phyloP scores from a whole-genome alignment of 2,888 invertebrate genomes.

The Sympetrum striolatum region DNA sequence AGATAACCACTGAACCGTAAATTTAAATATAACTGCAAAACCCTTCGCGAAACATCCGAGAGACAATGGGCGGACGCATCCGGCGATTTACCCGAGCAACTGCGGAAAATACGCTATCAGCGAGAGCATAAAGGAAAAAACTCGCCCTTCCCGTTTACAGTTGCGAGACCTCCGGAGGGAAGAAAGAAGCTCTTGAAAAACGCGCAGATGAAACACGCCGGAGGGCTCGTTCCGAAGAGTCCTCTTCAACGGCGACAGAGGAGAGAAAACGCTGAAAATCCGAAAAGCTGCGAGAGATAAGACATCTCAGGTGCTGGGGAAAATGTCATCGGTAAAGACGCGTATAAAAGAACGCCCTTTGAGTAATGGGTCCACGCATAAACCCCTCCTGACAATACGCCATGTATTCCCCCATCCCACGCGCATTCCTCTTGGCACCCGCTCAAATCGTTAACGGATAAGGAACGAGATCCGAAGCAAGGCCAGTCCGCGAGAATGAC shows the following conservation, averaged over 20 bases:
- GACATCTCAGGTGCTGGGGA: background rate
- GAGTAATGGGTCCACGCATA: background rate
- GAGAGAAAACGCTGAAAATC: background rate
- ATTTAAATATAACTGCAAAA: background rate
- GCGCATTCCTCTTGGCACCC: background rate
- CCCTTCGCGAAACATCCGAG: background rate
- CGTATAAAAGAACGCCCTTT: background rate
- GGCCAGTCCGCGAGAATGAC: conserved; percentile 5
- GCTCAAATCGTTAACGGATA: background rate
- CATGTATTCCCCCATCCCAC: background rate
- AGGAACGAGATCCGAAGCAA: conserved; percentile 14
- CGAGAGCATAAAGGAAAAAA: background rate
- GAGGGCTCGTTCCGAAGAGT: background rate
- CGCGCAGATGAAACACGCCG: background rate
- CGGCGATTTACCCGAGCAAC: background rate
- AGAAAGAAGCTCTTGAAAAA: background rate
- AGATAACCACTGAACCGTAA: too few relatives aligned
- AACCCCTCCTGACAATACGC: background rate
- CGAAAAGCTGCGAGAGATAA: background rate
- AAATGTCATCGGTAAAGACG: background rate
- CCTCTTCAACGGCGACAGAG: background rate
- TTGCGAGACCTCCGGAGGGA: background rate
- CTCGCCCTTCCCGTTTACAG: background rate
- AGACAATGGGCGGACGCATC: background rate
- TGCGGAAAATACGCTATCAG: background rate